Evolutionary conservation across 1,140 invertebrate genomes (phyloP).

Genomic region (Atta texana): DNA sequence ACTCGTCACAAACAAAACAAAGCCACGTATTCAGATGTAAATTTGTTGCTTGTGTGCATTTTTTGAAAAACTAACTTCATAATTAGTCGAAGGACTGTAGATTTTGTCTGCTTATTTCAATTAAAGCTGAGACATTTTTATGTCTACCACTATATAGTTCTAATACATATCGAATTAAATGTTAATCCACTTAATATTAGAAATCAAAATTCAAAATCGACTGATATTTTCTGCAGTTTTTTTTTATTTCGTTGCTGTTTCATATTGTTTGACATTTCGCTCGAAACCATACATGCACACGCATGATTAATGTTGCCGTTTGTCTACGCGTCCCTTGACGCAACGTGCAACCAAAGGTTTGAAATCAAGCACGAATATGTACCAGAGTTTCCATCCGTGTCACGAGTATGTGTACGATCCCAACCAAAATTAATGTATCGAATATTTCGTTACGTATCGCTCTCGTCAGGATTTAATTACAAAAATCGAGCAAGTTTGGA

Average conservation of each 20-base stretch:
- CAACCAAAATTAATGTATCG: conserved; percentile 50
- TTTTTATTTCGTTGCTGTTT: background rate
- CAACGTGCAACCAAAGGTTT: conserved; percentile 34
- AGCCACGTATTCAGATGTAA: background rate
- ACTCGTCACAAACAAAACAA: background rate
- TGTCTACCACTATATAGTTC: background rate
- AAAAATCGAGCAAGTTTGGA: conserved; percentile 73
- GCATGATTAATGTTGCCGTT: conserved; percentile 48
- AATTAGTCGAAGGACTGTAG: background rate
- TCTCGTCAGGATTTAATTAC: conserved; percentile 41
- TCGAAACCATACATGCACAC: background rate
- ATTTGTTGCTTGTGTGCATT: background rate
- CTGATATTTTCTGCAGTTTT: conserved; percentile 4
- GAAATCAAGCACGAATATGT: conserved; percentile 47
- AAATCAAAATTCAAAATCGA: conserved; percentile 25
- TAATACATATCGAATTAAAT: conserved; percentile 36
- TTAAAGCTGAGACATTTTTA: conserved; percentile 11
- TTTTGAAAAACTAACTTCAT: background rate
- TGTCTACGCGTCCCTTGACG: conserved; percentile 47
- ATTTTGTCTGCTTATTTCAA: background rate
- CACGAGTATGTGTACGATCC: background rate
- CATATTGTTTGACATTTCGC: conserved; percentile 27
- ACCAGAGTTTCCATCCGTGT: conserved; percentile 17
- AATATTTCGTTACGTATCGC: conserved; percentile 32
- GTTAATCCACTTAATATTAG: conserved; percentile 22